Percentiles rank a stretch among this genome's conserved stretches.
Conservation (phyloP, 2,888 invertebrate genomes). For the Pomacea canaliculata region DNA sequence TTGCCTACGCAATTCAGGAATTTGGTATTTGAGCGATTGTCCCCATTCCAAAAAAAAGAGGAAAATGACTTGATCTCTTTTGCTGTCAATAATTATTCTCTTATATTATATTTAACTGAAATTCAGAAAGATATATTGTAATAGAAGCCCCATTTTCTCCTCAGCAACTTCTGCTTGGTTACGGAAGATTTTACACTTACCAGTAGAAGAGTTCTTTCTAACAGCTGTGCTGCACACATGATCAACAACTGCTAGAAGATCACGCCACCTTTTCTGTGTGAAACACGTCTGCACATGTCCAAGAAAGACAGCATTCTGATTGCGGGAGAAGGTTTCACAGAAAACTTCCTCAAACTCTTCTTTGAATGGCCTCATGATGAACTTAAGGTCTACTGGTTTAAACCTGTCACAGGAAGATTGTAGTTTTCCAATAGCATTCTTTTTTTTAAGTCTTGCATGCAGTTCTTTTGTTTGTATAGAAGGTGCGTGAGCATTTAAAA, state of each 20-base stretch:
- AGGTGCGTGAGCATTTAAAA: too few relatives aligned
- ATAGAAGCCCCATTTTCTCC: too few relatives aligned
- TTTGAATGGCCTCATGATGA: constrained; percentile 84
- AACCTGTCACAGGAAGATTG: constrained; percentile 70
- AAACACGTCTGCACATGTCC: constrained; percentile 81
- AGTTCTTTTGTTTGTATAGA: too few relatives aligned
- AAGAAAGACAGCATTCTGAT: constrained; percentile 86
- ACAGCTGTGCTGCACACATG: constrained; percentile 81
- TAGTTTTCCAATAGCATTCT: neutral
- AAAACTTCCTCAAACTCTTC: constrained; percentile 88
- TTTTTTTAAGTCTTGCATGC: neutral
- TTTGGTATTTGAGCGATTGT: too few relatives aligned
- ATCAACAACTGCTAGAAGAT: constrained; percentile 82
- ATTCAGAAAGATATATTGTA: too few relatives aligned
- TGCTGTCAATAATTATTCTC: too few relatives aligned
- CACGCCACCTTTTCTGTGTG: constrained; percentile 80
- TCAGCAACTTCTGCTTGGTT: too few relatives aligned
- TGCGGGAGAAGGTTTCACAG: constrained; percentile 79
- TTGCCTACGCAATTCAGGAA: too few relatives aligned
- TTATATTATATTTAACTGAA: too few relatives aligned
- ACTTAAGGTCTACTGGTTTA: constrained; percentile 93
- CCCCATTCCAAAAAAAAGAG: too few relatives aligned
- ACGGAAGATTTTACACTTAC: too few relatives aligned
- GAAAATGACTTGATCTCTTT: too few relatives aligned
- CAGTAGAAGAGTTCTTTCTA: constrained; percentile 46